phyloP scores from a whole-genome alignment of 2,797 vertebrate genomes.

The Pangasius macronema region DNA sequence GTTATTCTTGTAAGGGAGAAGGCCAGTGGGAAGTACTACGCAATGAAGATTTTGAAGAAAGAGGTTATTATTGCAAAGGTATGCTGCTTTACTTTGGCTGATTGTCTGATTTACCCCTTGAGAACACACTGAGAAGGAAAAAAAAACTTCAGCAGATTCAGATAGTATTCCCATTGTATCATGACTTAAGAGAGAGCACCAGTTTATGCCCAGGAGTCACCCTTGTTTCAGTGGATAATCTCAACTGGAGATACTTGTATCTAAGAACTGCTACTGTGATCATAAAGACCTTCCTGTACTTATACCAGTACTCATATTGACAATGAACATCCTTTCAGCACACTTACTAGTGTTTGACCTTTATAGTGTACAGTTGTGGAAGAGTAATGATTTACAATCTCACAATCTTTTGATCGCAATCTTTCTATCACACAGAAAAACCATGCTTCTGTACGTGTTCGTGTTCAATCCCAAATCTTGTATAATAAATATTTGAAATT shows the following conservation, averaged over 20 bases:
- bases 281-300: background rate
- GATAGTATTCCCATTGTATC: background rate
- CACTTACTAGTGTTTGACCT: background rate
- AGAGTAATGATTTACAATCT: background rate
- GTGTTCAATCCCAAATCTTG: background rate
- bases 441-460: background rate
- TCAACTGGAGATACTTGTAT: background rate
- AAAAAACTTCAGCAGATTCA: too few species aligned
- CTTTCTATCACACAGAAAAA: background rate
- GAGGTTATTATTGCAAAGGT: slow-evolving; percentile 99
- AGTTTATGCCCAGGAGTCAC: too few species aligned
- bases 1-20: slow-evolving; percentile 97
- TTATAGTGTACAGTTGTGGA: background rate
- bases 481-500: background rate
- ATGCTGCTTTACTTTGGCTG: slow-evolving; percentile 41
- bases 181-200: too few species aligned
- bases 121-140: background rate
- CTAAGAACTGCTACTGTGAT: background rate
- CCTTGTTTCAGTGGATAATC: background rate
- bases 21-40: slow-evolving; percentile 96
- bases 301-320: background rate
- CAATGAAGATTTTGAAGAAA: slow-evolving; percentile 99
- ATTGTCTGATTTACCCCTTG: background rate
- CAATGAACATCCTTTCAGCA: background rate
- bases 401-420: background rate